Evolutionary conservation across 92 coral and sea anemone genomes (phyloP).

Genomic region (Parazoanthus darwini): DNA sequence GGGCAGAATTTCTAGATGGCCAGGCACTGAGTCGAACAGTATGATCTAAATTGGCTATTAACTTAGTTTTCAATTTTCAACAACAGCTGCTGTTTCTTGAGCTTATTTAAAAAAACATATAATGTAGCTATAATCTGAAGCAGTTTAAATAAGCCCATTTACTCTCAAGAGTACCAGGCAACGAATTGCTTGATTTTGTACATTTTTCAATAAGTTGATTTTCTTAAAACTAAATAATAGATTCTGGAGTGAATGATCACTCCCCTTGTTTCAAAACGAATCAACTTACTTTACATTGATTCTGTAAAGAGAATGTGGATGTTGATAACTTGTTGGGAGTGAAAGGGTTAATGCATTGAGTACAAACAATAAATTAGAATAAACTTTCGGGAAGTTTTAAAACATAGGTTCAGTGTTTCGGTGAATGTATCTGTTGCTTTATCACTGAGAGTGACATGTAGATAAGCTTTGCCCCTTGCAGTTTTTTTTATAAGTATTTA

Average conservation of each 20-base stretch:
- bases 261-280: too few species aligned
- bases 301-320: too few species aligned
- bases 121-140: neutral
- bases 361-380: neutral
- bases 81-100: neutral
- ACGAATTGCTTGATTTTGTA: neutral
- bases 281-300: too few species aligned
- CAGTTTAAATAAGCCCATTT: neutral
- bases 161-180: neutral
- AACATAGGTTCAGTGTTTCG: neutral
- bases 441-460: conserved; percentile 31
- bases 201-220: too few species aligned
- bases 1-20: neutral
- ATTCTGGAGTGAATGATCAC: too few species aligned
- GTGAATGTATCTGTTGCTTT: neutral
- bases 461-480: neutral
- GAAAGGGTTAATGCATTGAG: neutral
- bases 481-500: neutral
- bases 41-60: neutral
- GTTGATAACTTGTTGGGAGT: too few species aligned
- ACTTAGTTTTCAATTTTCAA: neutral
- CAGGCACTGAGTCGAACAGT: neutral
- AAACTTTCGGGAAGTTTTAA: neutral
- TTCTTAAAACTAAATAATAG: too few species aligned
- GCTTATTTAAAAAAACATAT: neutral